Conservation (phyloP, 2,888 invertebrate genomes). For the Opisthograptis luteolata region DNA sequence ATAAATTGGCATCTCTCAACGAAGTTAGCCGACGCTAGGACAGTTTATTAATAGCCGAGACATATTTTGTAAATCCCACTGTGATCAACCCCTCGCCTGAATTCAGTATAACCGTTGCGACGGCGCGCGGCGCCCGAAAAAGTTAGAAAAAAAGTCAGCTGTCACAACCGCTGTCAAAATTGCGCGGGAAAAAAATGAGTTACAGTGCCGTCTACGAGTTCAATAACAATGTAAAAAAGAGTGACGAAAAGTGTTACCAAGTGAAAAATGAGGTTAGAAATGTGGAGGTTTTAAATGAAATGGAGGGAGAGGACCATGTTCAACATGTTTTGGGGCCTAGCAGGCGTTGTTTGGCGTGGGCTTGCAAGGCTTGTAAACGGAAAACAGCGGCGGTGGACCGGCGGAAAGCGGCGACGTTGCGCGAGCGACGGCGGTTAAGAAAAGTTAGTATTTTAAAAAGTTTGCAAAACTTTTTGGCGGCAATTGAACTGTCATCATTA, state of each 20-base stretch:
- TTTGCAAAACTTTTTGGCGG: too few relatives aligned
- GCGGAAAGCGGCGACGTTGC: slow-evolving; percentile 97
- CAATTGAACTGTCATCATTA: not conserved
- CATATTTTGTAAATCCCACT: slow-evolving; percentile 77
- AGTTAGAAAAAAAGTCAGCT: slow-evolving; percentile 44
- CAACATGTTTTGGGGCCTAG: slow-evolving; percentile 83
- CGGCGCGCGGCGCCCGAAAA: slow-evolving; percentile 70
- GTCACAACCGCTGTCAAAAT: slow-evolving; percentile 47
- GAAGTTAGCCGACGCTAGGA: slow-evolving; percentile 63
- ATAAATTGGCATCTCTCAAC: slow-evolving; percentile 83
- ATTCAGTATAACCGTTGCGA: slow-evolving; percentile 70
- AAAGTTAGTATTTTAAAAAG: slow-evolving; percentile 89
- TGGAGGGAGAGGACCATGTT: slow-evolving; percentile 65
- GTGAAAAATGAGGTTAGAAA: slow-evolving; percentile 65
- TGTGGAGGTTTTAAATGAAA: slow-evolving; percentile 33
- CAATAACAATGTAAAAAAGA: slow-evolving; percentile 55
- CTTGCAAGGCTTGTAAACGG: slow-evolving; percentile 98
- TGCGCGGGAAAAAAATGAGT: slow-evolving; percentile 54
- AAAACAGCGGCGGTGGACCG: slow-evolving; percentile 98
- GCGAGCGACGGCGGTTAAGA: slow-evolving; percentile 95
- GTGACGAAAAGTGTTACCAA: slow-evolving; percentile 54
- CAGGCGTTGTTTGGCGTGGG: slow-evolving; percentile 96
- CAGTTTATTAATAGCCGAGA: slow-evolving; percentile 77
- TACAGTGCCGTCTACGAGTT: slow-evolving; percentile 62
- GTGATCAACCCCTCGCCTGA: slow-evolving; percentile 69